These are phyloP conservation scores for Australoheros scitulus DNA, from an alignment of 2,113 vertebrate species.

Conservation along the genomic window DNA sequence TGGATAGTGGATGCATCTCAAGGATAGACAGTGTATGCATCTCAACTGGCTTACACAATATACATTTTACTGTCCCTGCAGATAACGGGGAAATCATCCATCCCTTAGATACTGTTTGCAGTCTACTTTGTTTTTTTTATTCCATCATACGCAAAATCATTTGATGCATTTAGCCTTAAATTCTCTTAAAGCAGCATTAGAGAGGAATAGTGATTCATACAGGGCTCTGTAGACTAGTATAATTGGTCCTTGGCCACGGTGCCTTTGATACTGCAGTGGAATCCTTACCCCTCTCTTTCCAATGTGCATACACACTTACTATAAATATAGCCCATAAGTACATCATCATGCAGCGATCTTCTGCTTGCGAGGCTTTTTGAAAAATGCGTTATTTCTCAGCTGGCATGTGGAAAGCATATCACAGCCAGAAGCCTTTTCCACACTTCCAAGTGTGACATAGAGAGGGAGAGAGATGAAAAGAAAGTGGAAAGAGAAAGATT, in stretches of 20 bases:
- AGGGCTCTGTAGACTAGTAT: slow-evolving; percentile 19
- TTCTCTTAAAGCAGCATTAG: slow-evolving; percentile 4
- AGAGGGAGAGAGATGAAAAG: slow-evolving; percentile 25
- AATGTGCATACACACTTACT: slow-evolving; percentile 46
- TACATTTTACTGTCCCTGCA: neutral
- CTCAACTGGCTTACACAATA: neutral
- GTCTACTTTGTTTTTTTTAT: neutral
- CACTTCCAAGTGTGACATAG: slow-evolving; percentile 35
- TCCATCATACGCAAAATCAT: neutral
- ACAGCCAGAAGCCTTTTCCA: slow-evolving; percentile 47
- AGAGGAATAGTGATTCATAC: slow-evolving; percentile 28
- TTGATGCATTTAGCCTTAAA: slow-evolving; percentile 22
- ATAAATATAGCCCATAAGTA: slow-evolving; percentile 65
- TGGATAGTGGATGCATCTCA: neutral
- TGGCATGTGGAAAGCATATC: slow-evolving; percentile 44
- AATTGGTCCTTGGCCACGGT: slow-evolving; percentile 42
- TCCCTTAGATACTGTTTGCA: neutral
- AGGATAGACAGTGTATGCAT: neutral
- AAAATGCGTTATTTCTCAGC: slow-evolving; percentile 47
- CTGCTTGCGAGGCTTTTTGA: slow-evolving; percentile 37
- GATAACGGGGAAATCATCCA: neutral
- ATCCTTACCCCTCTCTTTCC: slow-evolving; percentile 44
- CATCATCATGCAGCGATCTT: slow-evolving; percentile 45
- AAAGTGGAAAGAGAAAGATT: slow-evolving; percentile 10
- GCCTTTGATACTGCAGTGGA: slow-evolving; percentile 26